Evolutionary conservation across 2,888 invertebrate species (phyloP).

Genomic region (Cerastis rubricosa): DNA sequence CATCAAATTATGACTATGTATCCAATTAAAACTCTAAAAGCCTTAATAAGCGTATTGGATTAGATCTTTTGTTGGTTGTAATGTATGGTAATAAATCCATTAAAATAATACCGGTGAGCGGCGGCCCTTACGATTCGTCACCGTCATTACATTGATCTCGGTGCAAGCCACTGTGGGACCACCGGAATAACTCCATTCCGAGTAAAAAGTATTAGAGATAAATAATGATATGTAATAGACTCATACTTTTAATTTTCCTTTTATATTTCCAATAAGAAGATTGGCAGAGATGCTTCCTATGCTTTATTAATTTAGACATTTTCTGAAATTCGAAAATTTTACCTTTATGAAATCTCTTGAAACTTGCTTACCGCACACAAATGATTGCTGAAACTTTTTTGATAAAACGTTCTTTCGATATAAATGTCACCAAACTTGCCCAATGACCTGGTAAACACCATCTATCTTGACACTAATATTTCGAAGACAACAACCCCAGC

Average conservation of each 20-base stretch:
- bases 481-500: background rate
- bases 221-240: background rate
- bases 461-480: background rate
- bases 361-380: too few relatives aligned
- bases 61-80: constrained; percentile 79
- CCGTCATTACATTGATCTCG: constrained; percentile 81
- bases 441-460: background rate
- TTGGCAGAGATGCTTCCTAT: background rate
- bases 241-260: background rate
- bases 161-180: constrained; percentile 75
- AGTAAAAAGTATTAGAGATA: constrained; percentile 25
- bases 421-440: background rate
- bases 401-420: background rate
- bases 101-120: constrained; percentile 82
- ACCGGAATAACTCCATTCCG: constrained; percentile 72
- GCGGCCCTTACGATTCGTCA: constrained; percentile 83
- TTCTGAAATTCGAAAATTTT: background rate
- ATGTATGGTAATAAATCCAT: constrained; percentile 83
- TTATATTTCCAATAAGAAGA: background rate
- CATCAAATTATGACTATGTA: constrained; percentile 55
- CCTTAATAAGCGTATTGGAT: constrained; percentile 79
- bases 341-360: background rate
- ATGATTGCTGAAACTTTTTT: background rate
- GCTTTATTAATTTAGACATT: background rate
- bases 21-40: constrained; percentile 66